Base-by-base conservation (phyloP, 2,113 vertebrate genomes). In the Orycteropus afer region DNA sequence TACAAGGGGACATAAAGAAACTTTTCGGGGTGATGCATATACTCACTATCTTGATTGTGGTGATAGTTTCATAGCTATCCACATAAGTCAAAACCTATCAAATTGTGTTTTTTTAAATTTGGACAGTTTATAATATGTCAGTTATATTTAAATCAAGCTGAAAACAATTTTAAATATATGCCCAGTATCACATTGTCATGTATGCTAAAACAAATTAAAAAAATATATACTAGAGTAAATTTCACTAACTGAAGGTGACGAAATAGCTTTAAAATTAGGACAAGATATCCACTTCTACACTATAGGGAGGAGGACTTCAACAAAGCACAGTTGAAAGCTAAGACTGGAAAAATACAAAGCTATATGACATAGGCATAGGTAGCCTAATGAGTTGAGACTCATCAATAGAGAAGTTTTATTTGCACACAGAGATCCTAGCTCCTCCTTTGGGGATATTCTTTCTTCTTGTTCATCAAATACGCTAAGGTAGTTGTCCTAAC, bases 261-360 rank as follows among this genome's bases (percentile, higher is more conserved):
- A 51, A 73, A 27, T 67, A 61, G 88, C 59, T 88, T 51, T 79
- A 94, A 65, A 76, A 78, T 83, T 20, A 65, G 53, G 40, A 89
- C 13, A 81, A 67, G 10, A 47, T 34, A 8, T 89, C 81, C 27
- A 18, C 7, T 78, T 9, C 29, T 82, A n/a, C 17, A 1, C 27
- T 63, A 22, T 23, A 86, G 40, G 53, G 47, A 71, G 20, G 25
- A 74, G 49, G 27, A 3, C 11, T 34, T 88, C 40, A 47, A 0
- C 47, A 65, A 67, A 18, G 3, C 55, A 69, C 15, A 86, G 42
- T 3, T 91, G 59, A 81, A 82, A 94, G 32, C 17, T 32, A 42
- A 94, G 63, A 55, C 32, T 79, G 81, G 86, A 84, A 87, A 91
- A 90, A 67, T 67, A 73, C 71, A 55, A 77, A 89, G 32, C 2